Base-by-base conservation (phyloP, 2,888 invertebrate genomes). In the Tetragonula carbonaria region DNA sequence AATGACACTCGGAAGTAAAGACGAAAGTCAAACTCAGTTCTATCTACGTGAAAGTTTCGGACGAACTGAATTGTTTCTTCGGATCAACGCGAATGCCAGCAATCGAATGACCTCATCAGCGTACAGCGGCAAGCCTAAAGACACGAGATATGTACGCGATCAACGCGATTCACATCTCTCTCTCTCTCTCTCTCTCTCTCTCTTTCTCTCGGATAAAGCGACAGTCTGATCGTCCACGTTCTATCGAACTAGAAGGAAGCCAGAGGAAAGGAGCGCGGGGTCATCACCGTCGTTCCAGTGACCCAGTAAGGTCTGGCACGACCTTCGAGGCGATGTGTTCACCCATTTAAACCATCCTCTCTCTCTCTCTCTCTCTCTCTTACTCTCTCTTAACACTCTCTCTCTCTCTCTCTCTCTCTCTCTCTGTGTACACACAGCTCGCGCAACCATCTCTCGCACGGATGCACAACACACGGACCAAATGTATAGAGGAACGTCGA, bases 271-370 rank as follows among this genome's bases (percentile, higher is more conserved):
- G 72, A 74, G 72, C 67, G 65, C 71, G 70, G 83, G 88, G 87
- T 85, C 84, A 90, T 87, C 85, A 70, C 63, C 77, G 79, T 80
- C 77, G 87, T 84, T 85, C 88, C 82, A 89, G 84, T 91, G 91
- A 91, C 91, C 91, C 76, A 91, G 88, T 91, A 88, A 89, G 82
- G 85, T 90, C 87, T 89, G 85, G 80, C 87, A 82, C 90, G 91
- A 90, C 90, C 90, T 90, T 90, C 90, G 88, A 84, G 88, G 80
- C 86, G 84, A 89, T 86, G 87, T 84, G 90, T 88, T 90, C 88
- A 84, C 86, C 90, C 89, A 81, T 90, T 90, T 90, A 90, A 90
- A 88, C 82, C 85, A 81, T 84, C 77, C 77, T 85, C 80, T 55
- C 71, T 23, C 66, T 5, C 45, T 57, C 50, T 59, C 55, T 59